These are phyloP conservation scores for Gasterosteus nipponicus DNA, from an alignment of 2,113 vertebrate genomes.

Conservation along the genomic window DNA sequence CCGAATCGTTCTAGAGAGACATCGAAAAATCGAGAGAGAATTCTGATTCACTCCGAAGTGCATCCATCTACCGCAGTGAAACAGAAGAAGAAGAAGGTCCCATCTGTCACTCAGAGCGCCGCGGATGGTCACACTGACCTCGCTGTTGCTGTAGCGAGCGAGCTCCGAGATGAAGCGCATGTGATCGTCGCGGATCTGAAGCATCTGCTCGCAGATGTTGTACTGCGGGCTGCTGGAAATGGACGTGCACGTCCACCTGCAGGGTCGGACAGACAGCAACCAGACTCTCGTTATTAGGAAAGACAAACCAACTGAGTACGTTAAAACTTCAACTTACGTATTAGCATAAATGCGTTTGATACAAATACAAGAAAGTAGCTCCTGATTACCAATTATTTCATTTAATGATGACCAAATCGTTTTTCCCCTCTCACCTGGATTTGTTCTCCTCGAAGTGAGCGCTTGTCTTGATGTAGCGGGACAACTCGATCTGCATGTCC, in stretches of 20 bases:
- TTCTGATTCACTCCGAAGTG: too few relatives aligned
- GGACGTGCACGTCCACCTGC: constrained; percentile 81
- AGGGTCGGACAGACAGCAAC: too few relatives aligned
- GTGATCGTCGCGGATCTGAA: constrained; percentile 97
- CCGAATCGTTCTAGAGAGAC: too few relatives aligned
- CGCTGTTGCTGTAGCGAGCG: constrained; percentile 97
- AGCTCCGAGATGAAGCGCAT: constrained; percentile 99
- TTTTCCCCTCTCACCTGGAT: constrained; percentile 85
- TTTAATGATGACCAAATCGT: too few relatives aligned
- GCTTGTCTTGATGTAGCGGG: constrained; percentile 98
- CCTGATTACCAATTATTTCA: too few relatives aligned
- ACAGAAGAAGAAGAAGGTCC: too few relatives aligned
- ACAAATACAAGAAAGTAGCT: too few relatives aligned
- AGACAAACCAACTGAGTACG: neutral
- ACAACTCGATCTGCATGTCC: constrained; percentile 99
- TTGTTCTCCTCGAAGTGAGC: constrained; percentile 99
- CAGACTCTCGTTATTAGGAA: neutral
- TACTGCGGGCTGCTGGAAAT: constrained; percentile 97
- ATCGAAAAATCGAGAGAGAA: too few relatives aligned
- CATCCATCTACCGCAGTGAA: too few relatives aligned
- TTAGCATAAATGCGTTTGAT: too few relatives aligned
- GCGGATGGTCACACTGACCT: constrained; percentile 79
- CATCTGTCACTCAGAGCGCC: too few relatives aligned
- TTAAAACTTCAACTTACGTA: too few relatives aligned
- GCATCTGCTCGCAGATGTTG: constrained; percentile 99